A percentile compares a stretch with the other conserved stretches of the same genome.
Evolutionary conservation across 2,888 invertebrate species (phyloP).

Genomic region (Tenthredo amoena): DNA sequence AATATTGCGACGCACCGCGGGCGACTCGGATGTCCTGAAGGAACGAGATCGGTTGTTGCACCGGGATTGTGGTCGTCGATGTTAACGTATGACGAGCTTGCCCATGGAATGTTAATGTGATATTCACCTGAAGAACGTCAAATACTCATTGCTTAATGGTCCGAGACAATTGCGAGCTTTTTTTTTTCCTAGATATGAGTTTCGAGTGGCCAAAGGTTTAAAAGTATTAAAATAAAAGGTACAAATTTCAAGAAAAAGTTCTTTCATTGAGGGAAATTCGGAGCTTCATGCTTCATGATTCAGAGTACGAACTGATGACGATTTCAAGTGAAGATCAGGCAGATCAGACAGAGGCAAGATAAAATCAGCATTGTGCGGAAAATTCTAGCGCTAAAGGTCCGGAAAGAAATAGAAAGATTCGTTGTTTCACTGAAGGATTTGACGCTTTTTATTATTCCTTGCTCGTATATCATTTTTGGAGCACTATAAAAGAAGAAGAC

Average conservation of each 20-base stretch:
- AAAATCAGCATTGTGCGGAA: neutral
- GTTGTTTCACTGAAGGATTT: neutral
- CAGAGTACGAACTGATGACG: neutral
- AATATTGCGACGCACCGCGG: slow-evolving; percentile 65
- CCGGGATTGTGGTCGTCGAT: slow-evolving; percentile 62
- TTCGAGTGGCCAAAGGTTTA: neutral
- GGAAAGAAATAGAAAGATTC: neutral
- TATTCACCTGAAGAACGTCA: slow-evolving; percentile 66
- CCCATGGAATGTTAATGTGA: slow-evolving; percentile 70
- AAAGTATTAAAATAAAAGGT: neutral
- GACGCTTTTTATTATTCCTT: neutral
- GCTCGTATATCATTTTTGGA: slow-evolving; percentile 16
- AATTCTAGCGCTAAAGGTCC: neutral
- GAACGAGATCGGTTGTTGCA: slow-evolving; percentile 66
- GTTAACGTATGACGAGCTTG: slow-evolving; percentile 70
- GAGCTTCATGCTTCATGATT: neutral
- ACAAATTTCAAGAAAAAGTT: neutral
- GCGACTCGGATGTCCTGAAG: slow-evolving; percentile 65
- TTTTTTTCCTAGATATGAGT: neutral
- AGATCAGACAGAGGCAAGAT: neutral
- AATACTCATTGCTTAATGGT: neutral
- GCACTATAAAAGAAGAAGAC: neutral
- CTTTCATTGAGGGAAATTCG: neutral
- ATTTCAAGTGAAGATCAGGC: neutral
- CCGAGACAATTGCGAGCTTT: neutral